Evolutionary conservation across 2,888 invertebrate species (phyloP), one percentile per base, ranked within the genome.

Genomic region (Perizoma flavofasciatum): DNA sequence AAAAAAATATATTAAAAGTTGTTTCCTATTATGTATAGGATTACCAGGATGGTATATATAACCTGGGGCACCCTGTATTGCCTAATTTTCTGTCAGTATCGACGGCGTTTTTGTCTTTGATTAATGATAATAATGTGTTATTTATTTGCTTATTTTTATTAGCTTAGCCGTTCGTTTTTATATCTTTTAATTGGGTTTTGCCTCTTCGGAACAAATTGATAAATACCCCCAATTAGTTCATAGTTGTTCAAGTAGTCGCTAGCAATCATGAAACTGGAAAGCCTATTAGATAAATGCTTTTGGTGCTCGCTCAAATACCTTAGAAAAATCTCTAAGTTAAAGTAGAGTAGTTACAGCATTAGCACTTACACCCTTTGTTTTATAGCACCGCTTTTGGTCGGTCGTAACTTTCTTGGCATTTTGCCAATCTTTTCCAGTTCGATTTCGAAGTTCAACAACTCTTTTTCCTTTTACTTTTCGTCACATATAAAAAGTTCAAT

Each of bases 401-500:
- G 50, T 62, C 51, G 48, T 62, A 62, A 58, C 55, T 62, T 55
- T 49, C 11, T 55, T 58, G 62, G 58, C 48, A 4, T 37, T 41
- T 6, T 10, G 55, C 61, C 61, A 62, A 59, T 51, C 54, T 47
- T 47, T 51, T 61, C 61, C 46, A 49, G 56, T 48, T 55, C 50
- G 48, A 58, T 59, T 62, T 49, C 34, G 32, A 51, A 51, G 53
- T 57, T 61, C 50, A 50, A 57, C 45, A 48, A n/a, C 37, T 49
- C 49, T 49, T 52, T 53, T 58, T 49, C 33, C 46, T 49, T 57
- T 61, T 47, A 49, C 49, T 54, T 46, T 59, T 54, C 6, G 8
- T 40, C 41, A n/a, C n/a, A 22, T 53, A 39, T 46, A 37, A 32
- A 45, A 53, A 39, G 53, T 6, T 6, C 7, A 34, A 5, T n/a